phyloP scores from a whole-genome alignment of 2,888 invertebrate genomes.

The Dugesia japonica region DNA sequence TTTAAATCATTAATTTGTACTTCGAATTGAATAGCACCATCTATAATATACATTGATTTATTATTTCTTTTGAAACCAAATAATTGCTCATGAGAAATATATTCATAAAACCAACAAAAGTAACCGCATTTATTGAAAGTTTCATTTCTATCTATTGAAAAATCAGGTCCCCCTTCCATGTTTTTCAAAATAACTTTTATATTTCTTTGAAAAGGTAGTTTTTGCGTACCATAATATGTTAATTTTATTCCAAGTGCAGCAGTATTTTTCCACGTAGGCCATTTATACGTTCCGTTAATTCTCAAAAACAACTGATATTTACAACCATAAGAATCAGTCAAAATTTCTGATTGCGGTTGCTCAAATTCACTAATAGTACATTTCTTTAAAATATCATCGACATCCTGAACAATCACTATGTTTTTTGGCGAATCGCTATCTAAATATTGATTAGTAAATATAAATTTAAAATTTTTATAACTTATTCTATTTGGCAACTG shows the following conservation, averaged over 20 bases:
- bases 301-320: background rate
- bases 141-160: background rate
- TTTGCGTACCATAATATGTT: background rate
- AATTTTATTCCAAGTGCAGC: background rate
- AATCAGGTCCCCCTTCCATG: background rate
- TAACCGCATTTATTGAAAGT: background rate
- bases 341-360: background rate
- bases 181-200: background rate
- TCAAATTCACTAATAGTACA: background rate
- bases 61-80: background rate
- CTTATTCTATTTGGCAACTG: too few species aligned
- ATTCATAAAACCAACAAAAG: background rate
- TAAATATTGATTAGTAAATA: too few species aligned
- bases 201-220: background rate
- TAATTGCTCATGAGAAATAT: constrained; percentile 1
- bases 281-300: background rate
- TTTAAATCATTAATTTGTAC: background rate
- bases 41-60: background rate
- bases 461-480: too few species aligned
- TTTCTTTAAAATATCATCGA: background rate
- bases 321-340: background rate
- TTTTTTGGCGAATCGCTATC: background rate
- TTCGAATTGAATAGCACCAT: background rate
- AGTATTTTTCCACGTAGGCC: background rate
- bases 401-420: background rate